phyloP scores from a whole-genome alignment of 2,888 invertebrate species.

The Gymnocheta viridis region DNA sequence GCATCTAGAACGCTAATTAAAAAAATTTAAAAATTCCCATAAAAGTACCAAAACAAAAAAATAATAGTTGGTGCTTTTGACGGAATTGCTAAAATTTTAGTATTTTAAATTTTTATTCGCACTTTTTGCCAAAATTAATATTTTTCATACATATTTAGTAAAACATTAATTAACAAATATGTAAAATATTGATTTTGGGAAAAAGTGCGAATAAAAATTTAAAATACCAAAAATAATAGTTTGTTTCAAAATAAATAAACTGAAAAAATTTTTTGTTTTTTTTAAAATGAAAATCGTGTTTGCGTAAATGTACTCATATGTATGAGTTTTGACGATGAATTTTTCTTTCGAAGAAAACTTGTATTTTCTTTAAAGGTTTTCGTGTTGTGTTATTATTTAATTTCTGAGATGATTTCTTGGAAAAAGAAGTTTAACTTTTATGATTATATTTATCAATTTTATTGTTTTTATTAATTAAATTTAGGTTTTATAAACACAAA shows the following conservation, averaged over 20 bases:
- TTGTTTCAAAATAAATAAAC: constrained; percentile 27
- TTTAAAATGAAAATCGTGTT: constrained; percentile 25
- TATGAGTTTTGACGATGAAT: neutral
- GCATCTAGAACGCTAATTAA: no score
- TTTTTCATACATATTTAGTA: no score
- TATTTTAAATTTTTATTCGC: no score
- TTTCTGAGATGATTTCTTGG: neutral
- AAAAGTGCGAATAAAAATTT: no score
- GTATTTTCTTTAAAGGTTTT: neutral
- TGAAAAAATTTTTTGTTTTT: constrained; percentile 3
- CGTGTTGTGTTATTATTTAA: neutral
- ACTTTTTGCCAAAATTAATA: no score
- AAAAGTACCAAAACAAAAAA: neutral
- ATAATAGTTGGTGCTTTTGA: neutral
- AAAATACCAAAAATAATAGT: constrained; percentile 27
- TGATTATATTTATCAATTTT: neutral
- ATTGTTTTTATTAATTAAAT: constrained; percentile 18
- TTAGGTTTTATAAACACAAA: constrained; percentile 1
- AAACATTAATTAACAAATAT: no score
- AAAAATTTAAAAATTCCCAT: no score
- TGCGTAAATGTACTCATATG: constrained; percentile 1
- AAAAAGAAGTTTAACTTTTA: neutral
- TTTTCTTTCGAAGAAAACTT: neutral
- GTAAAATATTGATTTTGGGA: no score
- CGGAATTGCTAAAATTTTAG: no score